A percentile compares a stretch with the other conserved stretches of the same genome.
phyloP scores from a whole-genome alignment of 1,140 invertebrate genomes.

The Drosophila tristis region DNA sequence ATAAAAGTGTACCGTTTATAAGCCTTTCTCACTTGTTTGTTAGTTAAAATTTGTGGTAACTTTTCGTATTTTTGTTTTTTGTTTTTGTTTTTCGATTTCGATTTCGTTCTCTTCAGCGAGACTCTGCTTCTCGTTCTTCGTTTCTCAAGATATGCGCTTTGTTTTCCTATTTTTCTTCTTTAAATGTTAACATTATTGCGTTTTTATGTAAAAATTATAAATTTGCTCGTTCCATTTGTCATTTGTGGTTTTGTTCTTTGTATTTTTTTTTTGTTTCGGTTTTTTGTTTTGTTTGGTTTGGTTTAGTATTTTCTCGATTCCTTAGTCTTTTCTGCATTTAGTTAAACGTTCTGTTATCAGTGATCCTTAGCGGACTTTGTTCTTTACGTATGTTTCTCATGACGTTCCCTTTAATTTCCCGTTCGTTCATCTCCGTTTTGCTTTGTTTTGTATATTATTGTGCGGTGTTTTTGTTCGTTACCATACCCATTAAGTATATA shows the following conservation, averaged over 20 bases:
- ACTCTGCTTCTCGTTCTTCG: constrained; percentile 29
- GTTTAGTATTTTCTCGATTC: constrained; percentile 32
- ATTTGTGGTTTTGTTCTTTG: constrained; percentile 16
- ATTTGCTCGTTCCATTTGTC: constrained; percentile 49
- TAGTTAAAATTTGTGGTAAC: constrained; percentile 76
- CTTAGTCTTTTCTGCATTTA: constrained; percentile 69
- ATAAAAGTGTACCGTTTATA: constrained; percentile 79
- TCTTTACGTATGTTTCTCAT: constrained; percentile 63
- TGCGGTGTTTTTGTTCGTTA: constrained; percentile 82
- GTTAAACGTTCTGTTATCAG: constrained; percentile 54
- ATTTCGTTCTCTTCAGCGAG: constrained; percentile 24
- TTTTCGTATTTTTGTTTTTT: constrained; percentile 35
- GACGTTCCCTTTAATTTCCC: constrained; percentile 11
- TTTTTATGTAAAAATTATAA: constrained; percentile 80
- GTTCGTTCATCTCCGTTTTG: constrained; percentile 14
- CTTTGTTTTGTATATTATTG: constrained; percentile 77
- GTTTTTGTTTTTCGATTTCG: constrained; percentile 15
- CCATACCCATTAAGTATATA: constrained; percentile 77
- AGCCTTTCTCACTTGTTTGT: constrained; percentile 51
- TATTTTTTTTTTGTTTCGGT: constrained; percentile 43
- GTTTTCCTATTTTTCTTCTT: constrained; percentile 62
- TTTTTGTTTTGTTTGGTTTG: constrained; percentile 49
- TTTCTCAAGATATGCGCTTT: constrained; percentile 78
- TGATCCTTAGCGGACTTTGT: constrained; percentile 34
- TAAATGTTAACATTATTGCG: constrained; percentile 80